These are phyloP conservation scores for Barbus barbus DNA, from an alignment of 2,113 vertebrate species.

Conservation along the genomic window DNA sequence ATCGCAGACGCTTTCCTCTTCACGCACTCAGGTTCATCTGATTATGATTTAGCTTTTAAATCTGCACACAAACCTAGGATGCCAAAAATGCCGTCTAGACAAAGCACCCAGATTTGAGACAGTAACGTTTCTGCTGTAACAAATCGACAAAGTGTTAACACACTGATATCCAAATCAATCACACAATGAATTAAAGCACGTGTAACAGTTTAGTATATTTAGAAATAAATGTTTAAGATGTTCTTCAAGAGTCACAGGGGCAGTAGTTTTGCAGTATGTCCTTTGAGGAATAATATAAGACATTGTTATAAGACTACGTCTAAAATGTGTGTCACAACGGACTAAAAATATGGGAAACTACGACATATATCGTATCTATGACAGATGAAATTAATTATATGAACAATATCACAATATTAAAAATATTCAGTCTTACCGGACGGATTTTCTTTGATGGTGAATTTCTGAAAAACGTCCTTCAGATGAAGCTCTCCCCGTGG, in stretches of 20 bases:
- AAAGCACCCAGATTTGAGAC: background rate
- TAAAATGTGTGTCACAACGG: background rate
- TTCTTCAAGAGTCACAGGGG: background rate
- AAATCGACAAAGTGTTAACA: constrained; percentile 35
- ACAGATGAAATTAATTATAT: background rate
- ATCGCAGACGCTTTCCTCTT: background rate
- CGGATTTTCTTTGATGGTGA: background rate
- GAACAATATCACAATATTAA: background rate
- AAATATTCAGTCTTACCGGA: constrained; percentile 21
- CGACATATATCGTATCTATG: background rate
- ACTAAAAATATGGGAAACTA: background rate
- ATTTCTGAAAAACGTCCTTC: constrained; percentile 14
- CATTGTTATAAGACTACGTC: background rate
- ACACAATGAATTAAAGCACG: background rate
- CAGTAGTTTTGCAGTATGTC: background rate
- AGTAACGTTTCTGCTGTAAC: constrained; percentile 32
- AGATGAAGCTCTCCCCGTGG: constrained; percentile 3
- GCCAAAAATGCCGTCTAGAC: background rate
- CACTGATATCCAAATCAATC: too few species aligned
- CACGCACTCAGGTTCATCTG: too few species aligned
- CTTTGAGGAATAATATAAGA: background rate
- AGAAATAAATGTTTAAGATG: background rate
- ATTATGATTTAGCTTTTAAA: background rate
- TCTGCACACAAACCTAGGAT: background rate
- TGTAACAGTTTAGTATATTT: background rate